Evolutionary conservation across 2,797 vertebrate genomes (phyloP).

Genomic region (Pogoniulus pusillus): DNA sequence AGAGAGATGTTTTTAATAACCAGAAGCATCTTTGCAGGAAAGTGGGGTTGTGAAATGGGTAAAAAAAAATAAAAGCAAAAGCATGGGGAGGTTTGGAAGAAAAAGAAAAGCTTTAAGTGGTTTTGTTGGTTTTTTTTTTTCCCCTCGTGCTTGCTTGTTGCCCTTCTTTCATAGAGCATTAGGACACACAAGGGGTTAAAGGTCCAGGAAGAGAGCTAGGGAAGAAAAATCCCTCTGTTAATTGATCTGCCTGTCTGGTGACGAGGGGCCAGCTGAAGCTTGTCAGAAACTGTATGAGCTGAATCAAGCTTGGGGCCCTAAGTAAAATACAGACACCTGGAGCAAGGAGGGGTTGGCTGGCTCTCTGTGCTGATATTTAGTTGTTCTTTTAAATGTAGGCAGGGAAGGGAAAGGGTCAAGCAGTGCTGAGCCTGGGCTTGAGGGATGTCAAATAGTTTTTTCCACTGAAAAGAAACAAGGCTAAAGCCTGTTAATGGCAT

Average conservation of each 20-base stretch:
- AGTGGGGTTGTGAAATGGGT: not conserved
- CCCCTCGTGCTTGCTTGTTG: not conserved
- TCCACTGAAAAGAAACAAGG: slow-evolving; percentile 44
- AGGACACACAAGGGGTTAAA: slow-evolving; percentile 66
- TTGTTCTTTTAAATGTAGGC: slow-evolving; percentile 40
- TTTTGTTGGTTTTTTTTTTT: not conserved
- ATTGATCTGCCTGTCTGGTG: slow-evolving; percentile 74
- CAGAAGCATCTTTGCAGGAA: not conserved
- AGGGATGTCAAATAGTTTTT: slow-evolving; percentile 54
- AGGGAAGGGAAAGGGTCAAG: slow-evolving; percentile 44
- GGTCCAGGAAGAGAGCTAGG: slow-evolving; percentile 68
- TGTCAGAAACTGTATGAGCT: slow-evolving; percentile 67
- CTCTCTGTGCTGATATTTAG: slow-evolving; percentile 2
- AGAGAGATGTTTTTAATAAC: not conserved
- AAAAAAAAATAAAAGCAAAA: not conserved
- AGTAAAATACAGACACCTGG: slow-evolving; percentile 70
- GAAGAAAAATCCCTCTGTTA: slow-evolving; percentile 72
- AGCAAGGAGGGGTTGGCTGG: slow-evolving; percentile 32
- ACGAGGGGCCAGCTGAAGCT: slow-evolving; percentile 73
- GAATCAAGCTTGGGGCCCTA: slow-evolving; percentile 62
- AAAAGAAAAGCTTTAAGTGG: not conserved
- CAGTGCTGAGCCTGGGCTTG: slow-evolving; percentile 11
- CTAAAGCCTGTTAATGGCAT: slow-evolving; percentile 50
- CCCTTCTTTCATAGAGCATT: not conserved
- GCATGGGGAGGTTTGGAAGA: not conserved